Percentiles rank a stretch among this genome's conserved stretches.
Conservation (phyloP, 2,797 vertebrate species). For the Hybognathus amarus region DNA sequence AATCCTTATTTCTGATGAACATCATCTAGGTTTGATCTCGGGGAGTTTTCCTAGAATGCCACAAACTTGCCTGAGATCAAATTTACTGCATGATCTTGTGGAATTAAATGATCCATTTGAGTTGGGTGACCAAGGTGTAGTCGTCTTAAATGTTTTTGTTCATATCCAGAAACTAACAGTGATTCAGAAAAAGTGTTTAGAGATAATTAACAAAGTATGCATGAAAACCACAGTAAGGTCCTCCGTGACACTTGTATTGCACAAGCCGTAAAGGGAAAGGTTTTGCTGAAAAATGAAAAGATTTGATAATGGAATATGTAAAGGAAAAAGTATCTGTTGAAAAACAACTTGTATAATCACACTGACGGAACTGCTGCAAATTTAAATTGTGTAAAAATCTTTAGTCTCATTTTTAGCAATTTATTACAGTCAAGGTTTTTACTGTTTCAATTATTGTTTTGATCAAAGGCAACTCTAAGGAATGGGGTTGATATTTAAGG, state of each 20-base stretch:
- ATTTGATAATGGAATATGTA: constrained; percentile 15
- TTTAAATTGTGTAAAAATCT: constrained; percentile 14
- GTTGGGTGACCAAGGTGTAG: not conserved
- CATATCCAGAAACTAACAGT: constrained; percentile 40
- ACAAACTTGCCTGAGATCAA: constrained; percentile 64
- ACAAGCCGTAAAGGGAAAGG: constrained; percentile 46
- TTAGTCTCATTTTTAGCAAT: constrained; percentile 48
- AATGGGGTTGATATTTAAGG: constrained; percentile 43
- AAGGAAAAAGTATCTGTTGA: constrained; percentile 9
- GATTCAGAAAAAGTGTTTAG: constrained; percentile 36
- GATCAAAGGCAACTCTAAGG: constrained; percentile 16
- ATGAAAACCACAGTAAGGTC: constrained; percentile 30
- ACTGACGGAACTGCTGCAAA: constrained; percentile 22
- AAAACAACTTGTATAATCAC: constrained; percentile 19
- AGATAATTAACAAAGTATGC: constrained; percentile 44
- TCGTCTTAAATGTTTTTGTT: constrained; percentile 46
- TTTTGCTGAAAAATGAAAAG: constrained; percentile 6
- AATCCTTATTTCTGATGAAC: constrained; percentile 73
- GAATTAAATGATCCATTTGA: constrained; percentile 43
- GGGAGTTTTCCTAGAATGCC: constrained; percentile 37
- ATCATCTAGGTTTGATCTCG: constrained; percentile 56
- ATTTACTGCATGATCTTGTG: constrained; percentile 71
- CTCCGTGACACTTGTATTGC: constrained; percentile 46
- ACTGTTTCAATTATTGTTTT: constrained; percentile 35
- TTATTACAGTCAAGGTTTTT: constrained; percentile 46